Percentiles rank a stretch among this genome's conserved stretches.
Evolutionary conservation across 1,140 invertebrate species (phyloP).

Genomic region (Aporrectodea caliginosa): DNA sequence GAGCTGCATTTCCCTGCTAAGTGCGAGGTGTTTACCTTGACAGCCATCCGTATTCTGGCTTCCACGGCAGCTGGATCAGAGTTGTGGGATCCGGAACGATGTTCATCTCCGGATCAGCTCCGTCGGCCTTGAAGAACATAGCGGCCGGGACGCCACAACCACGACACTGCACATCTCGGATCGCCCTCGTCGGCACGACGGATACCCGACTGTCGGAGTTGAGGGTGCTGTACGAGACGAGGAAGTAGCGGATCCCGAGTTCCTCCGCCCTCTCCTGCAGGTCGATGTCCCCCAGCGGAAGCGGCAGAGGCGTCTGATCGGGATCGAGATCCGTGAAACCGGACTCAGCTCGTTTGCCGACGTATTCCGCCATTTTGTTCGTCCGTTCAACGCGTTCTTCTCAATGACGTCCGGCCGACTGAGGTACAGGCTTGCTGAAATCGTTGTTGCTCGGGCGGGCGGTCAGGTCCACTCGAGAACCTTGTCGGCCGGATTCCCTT

Average conservation of each 20-base stretch:
- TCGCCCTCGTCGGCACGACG: conserved; percentile 25
- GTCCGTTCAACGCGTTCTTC: too few species aligned
- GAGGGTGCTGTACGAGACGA: conserved; percentile 31
- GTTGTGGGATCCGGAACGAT: conserved; percentile 26
- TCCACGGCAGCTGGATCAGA: conserved; percentile 34
- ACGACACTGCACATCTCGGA: conserved; percentile 25
- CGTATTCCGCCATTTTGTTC: background rate
- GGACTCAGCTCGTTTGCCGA: background rate
- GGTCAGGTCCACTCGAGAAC: too few species aligned
- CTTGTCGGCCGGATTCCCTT: too few species aligned
- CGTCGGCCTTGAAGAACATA: conserved; percentile 34
- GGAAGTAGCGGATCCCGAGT: conserved; percentile 32
- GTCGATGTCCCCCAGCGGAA: background rate
- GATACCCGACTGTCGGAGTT: conserved; percentile 27
- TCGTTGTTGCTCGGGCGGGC: too few species aligned
- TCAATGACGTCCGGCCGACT: too few species aligned
- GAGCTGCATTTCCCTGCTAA: too few species aligned
- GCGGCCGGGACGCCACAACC: conserved; percentile 31
- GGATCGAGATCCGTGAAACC: background rate
- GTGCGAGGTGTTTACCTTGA: too few species aligned
- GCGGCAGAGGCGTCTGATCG: background rate
- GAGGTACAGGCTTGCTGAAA: too few species aligned
- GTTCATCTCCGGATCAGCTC: conserved; percentile 33
- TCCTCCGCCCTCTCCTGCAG: conserved; percentile 20
- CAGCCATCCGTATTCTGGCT: conserved; percentile 32